Conservation (phyloP, 2,113 vertebrate species). For the Pangasianodon gigas region DNA sequence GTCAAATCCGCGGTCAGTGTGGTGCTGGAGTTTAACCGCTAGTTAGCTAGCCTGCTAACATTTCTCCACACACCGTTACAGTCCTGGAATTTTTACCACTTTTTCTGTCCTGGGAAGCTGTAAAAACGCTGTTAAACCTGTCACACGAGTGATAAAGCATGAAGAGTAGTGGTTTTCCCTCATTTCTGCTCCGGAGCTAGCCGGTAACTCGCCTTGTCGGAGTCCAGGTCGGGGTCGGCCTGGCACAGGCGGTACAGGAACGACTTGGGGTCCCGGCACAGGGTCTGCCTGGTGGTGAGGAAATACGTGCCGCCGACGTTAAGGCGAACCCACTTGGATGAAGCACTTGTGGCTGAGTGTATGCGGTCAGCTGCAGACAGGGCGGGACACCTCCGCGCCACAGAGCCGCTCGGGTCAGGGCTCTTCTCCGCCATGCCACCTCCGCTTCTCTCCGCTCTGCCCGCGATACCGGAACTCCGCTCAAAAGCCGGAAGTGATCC, state of each 20-base stretch:
- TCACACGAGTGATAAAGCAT: not conserved
- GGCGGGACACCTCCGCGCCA: constrained; percentile 49
- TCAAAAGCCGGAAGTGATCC: constrained; percentile 66
- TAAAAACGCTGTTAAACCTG: not conserved
- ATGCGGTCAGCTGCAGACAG: constrained; percentile 67
- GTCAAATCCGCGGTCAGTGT: not conserved
- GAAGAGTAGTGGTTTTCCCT: not conserved
- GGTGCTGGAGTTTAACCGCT: not conserved
- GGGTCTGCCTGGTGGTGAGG: constrained; percentile 91
- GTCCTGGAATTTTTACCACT: not conserved
- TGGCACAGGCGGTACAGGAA: constrained; percentile 97
- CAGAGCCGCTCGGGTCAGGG: constrained; percentile 48
- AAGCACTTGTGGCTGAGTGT: constrained; percentile 56
- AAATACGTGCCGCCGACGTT: constrained; percentile 96
- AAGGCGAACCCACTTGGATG: constrained; percentile 90
- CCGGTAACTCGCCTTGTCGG: constrained; percentile 83
- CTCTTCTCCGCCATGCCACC: constrained; percentile 57
- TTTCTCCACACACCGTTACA: not conserved
- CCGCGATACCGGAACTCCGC: constrained; percentile 18
- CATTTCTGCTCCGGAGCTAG: not conserved
- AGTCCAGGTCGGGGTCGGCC: constrained; percentile 96
- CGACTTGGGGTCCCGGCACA: constrained; percentile 92
- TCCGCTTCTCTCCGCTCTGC: constrained; percentile 23
- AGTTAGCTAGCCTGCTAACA: constrained; percentile 3
- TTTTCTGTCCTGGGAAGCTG: not conserved